These are phyloP conservation scores for Pimpla rufipes DNA, from an alignment of 2,888 invertebrate species.

Conservation along the genomic window DNA sequence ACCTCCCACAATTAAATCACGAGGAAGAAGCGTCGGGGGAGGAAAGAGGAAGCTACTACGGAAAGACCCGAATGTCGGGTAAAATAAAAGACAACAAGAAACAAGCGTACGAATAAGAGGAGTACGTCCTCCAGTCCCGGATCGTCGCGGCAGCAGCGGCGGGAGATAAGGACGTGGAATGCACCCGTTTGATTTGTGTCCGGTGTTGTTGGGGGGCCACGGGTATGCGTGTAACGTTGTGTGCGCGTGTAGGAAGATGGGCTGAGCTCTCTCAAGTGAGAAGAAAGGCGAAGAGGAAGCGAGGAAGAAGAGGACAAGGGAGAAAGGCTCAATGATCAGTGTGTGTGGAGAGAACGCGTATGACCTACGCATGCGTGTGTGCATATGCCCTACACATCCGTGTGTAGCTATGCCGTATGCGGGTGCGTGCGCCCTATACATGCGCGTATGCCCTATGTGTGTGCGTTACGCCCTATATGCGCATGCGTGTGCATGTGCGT, in stretches of 20 bases:
- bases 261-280: slow-evolving; percentile 48
- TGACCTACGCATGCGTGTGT: too few relatives aligned
- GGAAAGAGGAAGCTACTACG: slow-evolving; percentile 7
- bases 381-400: too few relatives aligned
- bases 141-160: slow-evolving; percentile 38
- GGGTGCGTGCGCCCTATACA: too few relatives aligned
- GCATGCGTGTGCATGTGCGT: too few relatives aligned
- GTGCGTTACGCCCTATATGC: too few relatives aligned
- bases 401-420: too few relatives aligned
- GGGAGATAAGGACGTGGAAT: slow-evolving; percentile 72
- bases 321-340: slow-evolving; percentile 36
- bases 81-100: slow-evolving; percentile 9
- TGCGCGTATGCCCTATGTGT: too few relatives aligned
- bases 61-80: slow-evolving; percentile 17
- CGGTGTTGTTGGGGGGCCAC: slow-evolving; percentile 46
- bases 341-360: too few relatives aligned
- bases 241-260: slow-evolving; percentile 35
- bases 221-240: slow-evolving; percentile 38
- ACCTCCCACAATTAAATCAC: slow-evolving; percentile 57
- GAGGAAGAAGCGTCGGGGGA: slow-evolving; percentile 6
- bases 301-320: slow-evolving; percentile 65
- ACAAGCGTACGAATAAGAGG: background rate
- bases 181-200: slow-evolving; percentile 76
- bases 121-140: slow-evolving; percentile 28
- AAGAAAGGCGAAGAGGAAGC: slow-evolving; percentile 34